Evolutionary conservation across 2,888 invertebrate genomes (phyloP), one percentile per base, ranked within the genome.

Genomic region (Himalopsyche anomala): DNA sequence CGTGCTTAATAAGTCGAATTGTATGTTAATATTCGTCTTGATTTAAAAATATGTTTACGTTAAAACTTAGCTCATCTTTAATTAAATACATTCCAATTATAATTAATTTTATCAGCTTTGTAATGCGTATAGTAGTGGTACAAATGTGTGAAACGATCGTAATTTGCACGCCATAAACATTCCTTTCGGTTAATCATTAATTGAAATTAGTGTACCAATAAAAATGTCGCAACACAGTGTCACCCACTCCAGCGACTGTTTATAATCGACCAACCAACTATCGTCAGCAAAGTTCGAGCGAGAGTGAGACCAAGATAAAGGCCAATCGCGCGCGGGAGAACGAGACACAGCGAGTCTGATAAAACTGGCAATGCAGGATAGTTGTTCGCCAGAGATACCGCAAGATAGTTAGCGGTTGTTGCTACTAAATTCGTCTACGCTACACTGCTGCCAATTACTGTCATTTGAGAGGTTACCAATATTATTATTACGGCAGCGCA

Each of bases 241-340:
- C 85, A 81, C 85, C 85, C 85, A 85, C 85, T 85, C 85, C 62
- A 62, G 80, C 45, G 85, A 51, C 85, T 83, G 79, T 85, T 85
- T 85, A 85, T 81, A 85, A 85, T 85, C 85, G 83, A 85, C 85
- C 85, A 85, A 85, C 85, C 85, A 83, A 83, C 83, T 80, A 83
- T 56, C 83, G 80, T 80, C 83, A 80, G 80, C 74, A 36, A 40
- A 80, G 45, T 56, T 45, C 38, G 85, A 17, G 83, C 36, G 51
- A 62, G 74, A 36, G 83, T 55, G 85, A 62, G 42, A 40, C 40
- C 17, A 3, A 15, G 9, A 45, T 62, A 45, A 15, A 0, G 15
- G 62, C 42, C 45, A 9, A 19, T 6, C n/a, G 11, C 5, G 6
- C 12, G 12, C 28, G 38, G 6, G 38, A 15, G 83, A 85, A 45